Conservation (phyloP, 2,797 vertebrate genomes). For the Phalloptychus januarius region DNA sequence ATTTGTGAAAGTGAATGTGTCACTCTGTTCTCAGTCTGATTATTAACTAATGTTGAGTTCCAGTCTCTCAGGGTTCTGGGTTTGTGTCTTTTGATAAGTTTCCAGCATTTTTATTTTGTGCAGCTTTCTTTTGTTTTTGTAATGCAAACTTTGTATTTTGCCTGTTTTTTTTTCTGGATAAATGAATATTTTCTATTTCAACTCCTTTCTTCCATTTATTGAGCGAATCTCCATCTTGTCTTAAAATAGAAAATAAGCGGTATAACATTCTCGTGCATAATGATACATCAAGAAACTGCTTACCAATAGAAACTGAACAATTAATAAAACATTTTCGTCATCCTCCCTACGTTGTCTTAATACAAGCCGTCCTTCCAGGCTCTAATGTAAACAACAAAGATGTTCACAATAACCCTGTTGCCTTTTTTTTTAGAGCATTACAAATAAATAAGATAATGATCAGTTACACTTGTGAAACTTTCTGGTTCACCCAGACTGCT, state of each 20-base stretch:
- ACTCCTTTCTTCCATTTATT: slow-evolving; percentile 44
- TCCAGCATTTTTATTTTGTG: slow-evolving; percentile 11
- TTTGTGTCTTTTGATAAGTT: slow-evolving; percentile 45
- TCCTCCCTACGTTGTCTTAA: slow-evolving; percentile 38
- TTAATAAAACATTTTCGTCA: slow-evolving; percentile 4
- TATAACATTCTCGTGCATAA: neutral
- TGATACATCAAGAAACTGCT: neutral
- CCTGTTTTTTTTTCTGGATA: slow-evolving; percentile 8
- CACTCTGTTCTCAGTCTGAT: slow-evolving; percentile 25
- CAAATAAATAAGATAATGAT: slow-evolving; percentile 69
- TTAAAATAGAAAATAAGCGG: neutral
- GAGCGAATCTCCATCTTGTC: slow-evolving; percentile 2
- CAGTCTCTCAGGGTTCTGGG: slow-evolving; percentile 60
- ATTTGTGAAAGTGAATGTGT: slow-evolving; percentile 26
- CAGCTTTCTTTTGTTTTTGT: slow-evolving; percentile 17
- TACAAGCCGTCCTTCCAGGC: slow-evolving; percentile 25
- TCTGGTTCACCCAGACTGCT: slow-evolving; percentile 63
- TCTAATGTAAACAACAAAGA: slow-evolving; percentile 43
- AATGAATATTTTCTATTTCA: slow-evolving; percentile 25
- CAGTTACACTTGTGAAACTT: slow-evolving; percentile 63
- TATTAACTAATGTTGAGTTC: slow-evolving; percentile 39
- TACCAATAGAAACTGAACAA: slow-evolving; percentile 7
- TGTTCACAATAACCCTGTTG: slow-evolving; percentile 58
- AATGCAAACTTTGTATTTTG: slow-evolving; percentile 7
- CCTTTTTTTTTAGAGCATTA: slow-evolving; percentile 61